Base-by-base conservation (phyloP, 2,888 invertebrate species). In the Cheilosia grossa region DNA sequence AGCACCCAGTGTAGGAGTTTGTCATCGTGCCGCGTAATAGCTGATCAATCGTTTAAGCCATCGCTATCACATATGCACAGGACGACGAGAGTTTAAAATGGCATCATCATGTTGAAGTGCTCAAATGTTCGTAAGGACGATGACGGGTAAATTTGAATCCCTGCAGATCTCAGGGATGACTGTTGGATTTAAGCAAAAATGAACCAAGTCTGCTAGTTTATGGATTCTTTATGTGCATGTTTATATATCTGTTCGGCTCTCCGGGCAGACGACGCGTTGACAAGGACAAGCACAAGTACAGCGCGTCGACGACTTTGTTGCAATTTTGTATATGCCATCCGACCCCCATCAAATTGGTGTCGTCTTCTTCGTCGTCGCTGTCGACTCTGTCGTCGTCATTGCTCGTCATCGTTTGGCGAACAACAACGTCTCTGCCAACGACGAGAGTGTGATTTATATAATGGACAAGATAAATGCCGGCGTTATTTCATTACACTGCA, bases 21-120 rank as follows among this genome's bases (percentile, higher is more conserved):
- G 85, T 81, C 81, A 85, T 85, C 58, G 49, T 81, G 81, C 67
- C 81, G 75, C 85, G 72, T 85, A 85, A 85, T 85, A 81, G 85
- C 75, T 85, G 85, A 85, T 85, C 85, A 85, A 85, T 85, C 85
- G 85, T 72, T 81, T 85, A 80, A 85, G 81, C 81, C 63, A 77
- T 85, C 74, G 69, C 69, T 37, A 80, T 66, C 69, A 42, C 64
- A 77, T 72, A 75, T 81, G 72, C 81, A 81, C 47, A 54, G 47
- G 42, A 69, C 33, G 42, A 33, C 42, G 69, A 69, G 64, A 75
- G 70, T 75, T 85, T 75, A 70, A 70, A 70, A 80, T 42, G 66
- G 58, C 75, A 83, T 77, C 70, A 70, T 82, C 72, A 73, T 72
- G 59, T 37, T 74, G 47, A 74, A 63, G 27, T 61, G 49, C 74